Base-by-base conservation (phyloP, 2,113 vertebrate genomes). In the Mesembrinibis cayennensis region DNA sequence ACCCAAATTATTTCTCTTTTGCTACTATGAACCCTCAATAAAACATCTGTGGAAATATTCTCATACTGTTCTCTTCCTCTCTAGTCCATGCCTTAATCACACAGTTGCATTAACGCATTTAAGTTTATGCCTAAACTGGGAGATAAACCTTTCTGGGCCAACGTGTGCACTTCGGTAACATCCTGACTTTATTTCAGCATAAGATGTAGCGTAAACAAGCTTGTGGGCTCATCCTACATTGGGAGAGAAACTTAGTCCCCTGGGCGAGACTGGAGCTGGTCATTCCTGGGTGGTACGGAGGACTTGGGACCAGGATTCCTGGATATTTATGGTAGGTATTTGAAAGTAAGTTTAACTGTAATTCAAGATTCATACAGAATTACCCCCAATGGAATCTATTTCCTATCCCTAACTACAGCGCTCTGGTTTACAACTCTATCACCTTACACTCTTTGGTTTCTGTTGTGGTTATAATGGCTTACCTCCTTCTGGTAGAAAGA, bases 171-270 rank as follows among this genome's bases (percentile, higher is more conserved):
- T 85, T 65, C 56, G 85, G 10, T 25, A 90, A 22, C 17, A 52
- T 7, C 44, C 10, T 40, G 27, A 19, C 15, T 69, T 80, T 73
- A 40, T 16, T 20, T 79, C 44, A 55, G 80, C 20, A 22, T 20
- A n/a, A 42, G 15, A 12, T 4, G 17, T 14, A 3, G 21, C 7
- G 19, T 20, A 69, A 73, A 66, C 4, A 76, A 91, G 16, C 13
- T 36, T 38, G 23, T 32, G 49, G 36, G 19, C 36, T 90, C 58
- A 27, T 36, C 10, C 53, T 59, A 1, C 6, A 0, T 0, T 14
- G 16, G 61, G 23, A 79, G 12, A 34, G 30, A 85, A 83, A 71
- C 11, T 5, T 16, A 29, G 2, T 30, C 6, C 10, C 22, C 26
- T 13, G 21, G 15, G 23, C 2, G 0, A 66, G 36, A 25, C 32